Conservation (phyloP, 2,888 invertebrate genomes). For the Spisula subtruncata region DNA sequence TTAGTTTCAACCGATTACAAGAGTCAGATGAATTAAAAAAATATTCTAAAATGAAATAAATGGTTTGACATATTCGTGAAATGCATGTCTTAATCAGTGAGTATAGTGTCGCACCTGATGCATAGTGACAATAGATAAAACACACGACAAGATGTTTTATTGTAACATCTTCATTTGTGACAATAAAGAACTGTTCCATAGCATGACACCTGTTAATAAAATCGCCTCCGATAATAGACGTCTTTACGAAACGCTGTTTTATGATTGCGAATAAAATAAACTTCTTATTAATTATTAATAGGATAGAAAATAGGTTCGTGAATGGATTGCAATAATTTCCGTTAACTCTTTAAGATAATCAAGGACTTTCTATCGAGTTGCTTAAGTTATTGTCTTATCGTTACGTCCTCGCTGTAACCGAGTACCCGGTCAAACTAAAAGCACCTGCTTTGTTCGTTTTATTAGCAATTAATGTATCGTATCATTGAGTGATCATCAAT, state of each 20-base stretch:
- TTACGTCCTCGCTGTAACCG: conserved; percentile 49
- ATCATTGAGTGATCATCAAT: conserved; percentile 41
- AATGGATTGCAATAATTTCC: conserved; percentile 66
- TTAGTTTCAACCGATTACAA: background rate
- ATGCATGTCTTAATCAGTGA: background rate
- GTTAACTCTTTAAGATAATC: conserved; percentile 66
- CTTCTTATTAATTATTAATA: conserved; percentile 62
- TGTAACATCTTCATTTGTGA: background rate
- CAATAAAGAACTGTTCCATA: background rate
- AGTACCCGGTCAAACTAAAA: conserved; percentile 37
- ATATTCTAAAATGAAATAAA: background rate
- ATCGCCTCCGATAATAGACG: background rate
- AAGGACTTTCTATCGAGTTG: conserved; percentile 65
- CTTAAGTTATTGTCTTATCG: conserved; percentile 58
- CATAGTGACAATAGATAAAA: background rate
- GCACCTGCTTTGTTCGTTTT: conserved; percentile 56
- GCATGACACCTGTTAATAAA: conserved; percentile 24
- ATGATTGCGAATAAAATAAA: conserved; percentile 47
- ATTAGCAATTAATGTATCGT: conserved; percentile 33
- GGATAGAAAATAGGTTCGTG: conserved; percentile 33
- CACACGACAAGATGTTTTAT: background rate
- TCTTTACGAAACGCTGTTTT: conserved; percentile 19
- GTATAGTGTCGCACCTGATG: background rate
- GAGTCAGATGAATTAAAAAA: background rate
- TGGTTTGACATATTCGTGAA: background rate